Evolutionary conservation across 2,797 vertebrate species (phyloP).

Genomic region (Gymnoscopelus braueri): DNA sequence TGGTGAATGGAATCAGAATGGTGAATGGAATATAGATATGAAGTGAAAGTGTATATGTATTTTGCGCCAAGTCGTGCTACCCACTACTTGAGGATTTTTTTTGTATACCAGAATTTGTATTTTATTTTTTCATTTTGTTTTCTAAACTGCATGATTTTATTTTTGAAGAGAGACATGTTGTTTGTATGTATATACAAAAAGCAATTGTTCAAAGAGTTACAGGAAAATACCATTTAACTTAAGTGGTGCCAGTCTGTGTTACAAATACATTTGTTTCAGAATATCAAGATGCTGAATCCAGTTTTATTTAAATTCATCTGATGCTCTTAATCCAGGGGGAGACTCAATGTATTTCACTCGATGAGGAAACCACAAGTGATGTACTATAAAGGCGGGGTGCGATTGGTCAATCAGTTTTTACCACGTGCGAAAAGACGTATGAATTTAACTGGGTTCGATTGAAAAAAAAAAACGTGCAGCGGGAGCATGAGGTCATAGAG

Average conservation of each 20-base stretch:
- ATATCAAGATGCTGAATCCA: conserved; percentile 14
- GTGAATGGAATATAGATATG: not conserved
- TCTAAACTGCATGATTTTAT: conserved; percentile 31
- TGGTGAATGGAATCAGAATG: no score
- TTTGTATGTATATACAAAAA: conserved; percentile 55
- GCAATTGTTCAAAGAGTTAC: conserved; percentile 37
- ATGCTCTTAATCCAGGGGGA: not conserved
- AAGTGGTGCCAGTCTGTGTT: conserved; percentile 69
- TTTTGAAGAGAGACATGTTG: conserved; percentile 48
- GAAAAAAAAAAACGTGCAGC: no score
- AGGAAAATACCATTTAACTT: conserved; percentile 50
- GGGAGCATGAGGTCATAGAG: no score
- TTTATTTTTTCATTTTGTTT: not conserved
- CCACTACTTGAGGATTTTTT: no score
- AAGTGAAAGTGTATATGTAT: not conserved
- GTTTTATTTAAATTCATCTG: not conserved
- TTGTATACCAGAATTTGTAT: not conserved
- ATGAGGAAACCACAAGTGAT: not conserved
- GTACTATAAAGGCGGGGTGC: no score
- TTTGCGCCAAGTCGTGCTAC: no score
- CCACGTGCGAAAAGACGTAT: no score
- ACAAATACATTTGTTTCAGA: conserved; percentile 71
- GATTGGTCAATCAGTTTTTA: no score
- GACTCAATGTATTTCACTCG: not conserved
- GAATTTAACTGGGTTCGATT: no score